Evolutionary conservation across 2,113 vertebrate genomes (phyloP).

Genomic region (Spilogale gracilis): DNA sequence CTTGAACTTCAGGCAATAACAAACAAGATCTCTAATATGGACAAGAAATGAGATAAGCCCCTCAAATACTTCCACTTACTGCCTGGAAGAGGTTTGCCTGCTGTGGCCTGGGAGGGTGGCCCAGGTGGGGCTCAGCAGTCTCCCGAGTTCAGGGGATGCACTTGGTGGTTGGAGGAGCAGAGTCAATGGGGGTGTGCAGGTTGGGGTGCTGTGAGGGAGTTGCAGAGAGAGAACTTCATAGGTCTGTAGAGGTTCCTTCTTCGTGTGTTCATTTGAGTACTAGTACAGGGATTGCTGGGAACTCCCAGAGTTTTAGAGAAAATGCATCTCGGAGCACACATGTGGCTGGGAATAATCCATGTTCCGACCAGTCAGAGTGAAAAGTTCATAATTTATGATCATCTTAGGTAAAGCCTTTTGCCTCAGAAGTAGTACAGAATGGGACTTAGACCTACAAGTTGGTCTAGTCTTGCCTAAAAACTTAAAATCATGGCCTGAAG

Average conservation of each 20-base stretch:
- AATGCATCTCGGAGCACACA: not conserved
- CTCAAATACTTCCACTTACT: not conserved
- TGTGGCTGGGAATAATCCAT: not conserved
- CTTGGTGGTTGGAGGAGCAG: not conserved
- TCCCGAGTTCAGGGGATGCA: not conserved
- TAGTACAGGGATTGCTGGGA: not conserved
- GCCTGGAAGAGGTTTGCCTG: not conserved
- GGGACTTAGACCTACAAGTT: not conserved
- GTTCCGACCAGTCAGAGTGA: not conserved
- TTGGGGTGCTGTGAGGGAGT: not conserved
- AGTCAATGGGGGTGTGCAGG: no score
- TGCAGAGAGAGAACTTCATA: accelerated
- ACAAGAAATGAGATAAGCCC: not conserved
- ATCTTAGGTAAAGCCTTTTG: not conserved
- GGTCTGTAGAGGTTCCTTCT: not conserved
- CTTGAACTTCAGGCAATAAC: not conserved
- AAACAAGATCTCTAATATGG: not conserved
- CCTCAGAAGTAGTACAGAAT: not conserved
- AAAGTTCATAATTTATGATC: not conserved
- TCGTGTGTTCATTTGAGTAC: not conserved
- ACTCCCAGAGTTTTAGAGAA: not conserved
- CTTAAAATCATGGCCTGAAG: not conserved
- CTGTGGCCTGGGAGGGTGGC: not conserved
- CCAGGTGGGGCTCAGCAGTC: no score
- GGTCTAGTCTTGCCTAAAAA: not conserved